Conservation (phyloP, 2,113 vertebrate genomes). For the Lutjanus erythropterus region DNA sequence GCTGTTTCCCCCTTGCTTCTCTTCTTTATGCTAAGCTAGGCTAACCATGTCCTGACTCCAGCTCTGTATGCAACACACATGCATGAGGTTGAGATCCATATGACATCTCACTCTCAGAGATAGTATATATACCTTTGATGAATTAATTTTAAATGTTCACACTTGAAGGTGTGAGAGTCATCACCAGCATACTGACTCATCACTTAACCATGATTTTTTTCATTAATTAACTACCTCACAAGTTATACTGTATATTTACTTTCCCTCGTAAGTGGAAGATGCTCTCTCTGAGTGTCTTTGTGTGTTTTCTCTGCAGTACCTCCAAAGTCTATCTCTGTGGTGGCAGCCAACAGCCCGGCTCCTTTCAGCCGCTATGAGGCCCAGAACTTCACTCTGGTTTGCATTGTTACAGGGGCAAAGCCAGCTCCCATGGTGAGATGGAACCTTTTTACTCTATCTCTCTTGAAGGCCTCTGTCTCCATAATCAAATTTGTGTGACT, state of each 20-base stretch:
- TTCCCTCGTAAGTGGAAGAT: background rate
- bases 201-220: background rate
- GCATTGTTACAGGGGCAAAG: conserved; percentile 93
- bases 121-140: background rate
- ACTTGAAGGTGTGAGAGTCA: background rate
- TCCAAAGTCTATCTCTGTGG: conserved; percentile 92
- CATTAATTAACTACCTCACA: too few species aligned
- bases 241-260: background rate
- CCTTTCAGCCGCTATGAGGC: conserved; percentile 95
- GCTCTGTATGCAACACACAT: background rate
- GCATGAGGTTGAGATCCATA: background rate
- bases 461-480: background rate
- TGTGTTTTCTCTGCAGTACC: conserved; percentile 85
- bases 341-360: conserved; percentile 87
- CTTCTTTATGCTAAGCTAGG: too few species aligned
- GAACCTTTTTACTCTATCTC: conserved; percentile 7
- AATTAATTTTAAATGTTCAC: background rate
- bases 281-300: background rate
- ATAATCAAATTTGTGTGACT: background rate
- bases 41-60: background rate
- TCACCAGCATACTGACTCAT: background rate
- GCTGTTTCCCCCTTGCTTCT: too few species aligned
- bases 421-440: conserved; percentile 89
- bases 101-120: background rate
- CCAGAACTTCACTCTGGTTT: conserved; percentile 96